Evolutionary conservation across 2,888 invertebrate species (phyloP).

Genomic region (Microdon myrmicae): DNA sequence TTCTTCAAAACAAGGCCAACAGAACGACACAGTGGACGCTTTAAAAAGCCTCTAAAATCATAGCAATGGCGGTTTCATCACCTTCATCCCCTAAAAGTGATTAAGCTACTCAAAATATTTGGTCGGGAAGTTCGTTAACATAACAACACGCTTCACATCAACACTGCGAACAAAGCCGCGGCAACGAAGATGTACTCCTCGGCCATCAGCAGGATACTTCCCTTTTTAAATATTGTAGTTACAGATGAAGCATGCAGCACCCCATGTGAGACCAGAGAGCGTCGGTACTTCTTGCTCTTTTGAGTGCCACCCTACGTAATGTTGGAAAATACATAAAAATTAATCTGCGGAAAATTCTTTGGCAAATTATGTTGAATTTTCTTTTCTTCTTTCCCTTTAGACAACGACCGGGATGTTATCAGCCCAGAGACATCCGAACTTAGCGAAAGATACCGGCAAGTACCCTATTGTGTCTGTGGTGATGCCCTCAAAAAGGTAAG

Average conservation of each 20-base stretch:
- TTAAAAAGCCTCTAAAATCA: too few relatives aligned
- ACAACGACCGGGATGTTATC: constrained; percentile 46
- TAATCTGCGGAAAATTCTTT: constrained; percentile 57
- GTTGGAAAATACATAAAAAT: constrained; percentile 56
- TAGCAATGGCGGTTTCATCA: too few relatives aligned
- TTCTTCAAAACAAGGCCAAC: too few relatives aligned
- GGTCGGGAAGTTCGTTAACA: constrained; percentile 42
- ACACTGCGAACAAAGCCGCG: neutral
- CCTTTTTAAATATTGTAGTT: too few relatives aligned
- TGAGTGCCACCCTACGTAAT: constrained; percentile 37
- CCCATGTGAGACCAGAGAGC: constrained; percentile 5
- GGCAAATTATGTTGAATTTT: constrained; percentile 50
- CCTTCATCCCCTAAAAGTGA: constrained; percentile 33
- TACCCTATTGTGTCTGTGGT: neutral
- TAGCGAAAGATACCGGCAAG: constrained; percentile 27
- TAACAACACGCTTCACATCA: constrained; percentile 7
- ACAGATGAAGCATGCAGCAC: too few relatives aligned
- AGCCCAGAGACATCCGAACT: constrained; percentile 48
- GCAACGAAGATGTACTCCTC: constrained; percentile 2
- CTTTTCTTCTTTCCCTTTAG: constrained; percentile 2
- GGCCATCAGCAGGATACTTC: too few relatives aligned
- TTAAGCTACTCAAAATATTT: constrained; percentile 49
- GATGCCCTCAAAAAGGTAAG: constrained; percentile 18
- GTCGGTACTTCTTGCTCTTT: constrained; percentile 15
- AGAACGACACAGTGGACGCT: too few relatives aligned